A percentile compares a stretch with the other conserved stretches of the same genome.
Evolutionary conservation across 1,140 invertebrate genomes (phyloP).

Genomic region (Fopius arisanus): DNA sequence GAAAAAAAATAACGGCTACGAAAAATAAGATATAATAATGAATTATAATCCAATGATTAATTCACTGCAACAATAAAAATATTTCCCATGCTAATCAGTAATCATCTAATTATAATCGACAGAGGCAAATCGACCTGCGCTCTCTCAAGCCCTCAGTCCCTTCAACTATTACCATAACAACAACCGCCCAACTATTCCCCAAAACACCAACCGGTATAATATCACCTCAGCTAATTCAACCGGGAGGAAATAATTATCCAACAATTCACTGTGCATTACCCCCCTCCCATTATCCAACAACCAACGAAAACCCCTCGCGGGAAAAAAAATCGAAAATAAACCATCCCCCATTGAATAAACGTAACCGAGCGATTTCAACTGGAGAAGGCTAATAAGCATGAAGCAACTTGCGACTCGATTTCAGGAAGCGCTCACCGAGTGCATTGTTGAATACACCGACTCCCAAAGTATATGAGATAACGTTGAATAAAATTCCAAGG

Average conservation of each 20-base stretch:
- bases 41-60: no score
- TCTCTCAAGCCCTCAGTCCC: background rate
- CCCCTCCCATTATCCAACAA: background rate
- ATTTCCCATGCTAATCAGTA: background rate
- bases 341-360: background rate
- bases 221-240: conserved; percentile 21
- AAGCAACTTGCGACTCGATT: conserved; percentile 20
- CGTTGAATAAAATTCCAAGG: background rate
- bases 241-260: conserved; percentile 32
- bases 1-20: background rate
- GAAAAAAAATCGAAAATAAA: background rate
- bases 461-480: background rate
- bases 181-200: background rate
- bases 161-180: background rate
- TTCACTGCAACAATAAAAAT: background rate
- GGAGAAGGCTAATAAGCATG: conserved; percentile 20
- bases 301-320: background rate
- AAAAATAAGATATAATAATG: no score
- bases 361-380: conserved; percentile 19
- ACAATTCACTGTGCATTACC: conserved; percentile 16
- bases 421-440: conserved; percentile 23
- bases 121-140: background rate
- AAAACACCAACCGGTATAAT: conserved; percentile 3
- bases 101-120: background rate
- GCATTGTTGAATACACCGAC: conserved; percentile 21